Evolutionary conservation across 2,797 vertebrate species (phyloP), one percentile per base, ranked within the genome.

Genomic region (Acanthiza pusilla): DNA sequence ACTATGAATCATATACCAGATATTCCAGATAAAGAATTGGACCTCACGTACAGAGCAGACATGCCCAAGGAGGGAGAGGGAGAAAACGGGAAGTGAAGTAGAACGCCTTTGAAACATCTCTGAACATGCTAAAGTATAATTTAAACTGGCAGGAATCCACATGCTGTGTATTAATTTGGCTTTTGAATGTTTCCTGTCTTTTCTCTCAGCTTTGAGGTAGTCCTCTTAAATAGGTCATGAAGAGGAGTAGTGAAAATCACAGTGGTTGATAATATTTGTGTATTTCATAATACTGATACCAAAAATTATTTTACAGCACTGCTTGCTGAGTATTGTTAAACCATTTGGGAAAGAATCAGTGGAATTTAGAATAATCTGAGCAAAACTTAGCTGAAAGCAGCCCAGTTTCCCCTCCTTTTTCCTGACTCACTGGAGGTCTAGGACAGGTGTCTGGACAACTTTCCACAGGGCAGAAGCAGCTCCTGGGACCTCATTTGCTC

Each of bases 91-190:
- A 88, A 72, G 40, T 75, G 74, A 88, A 76, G 74, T 27, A 71
- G 42, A 94, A 84, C 0, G 1, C 48, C 50, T 95, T 91, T 91
- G 81, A 77, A 94, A 96, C 78, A 18, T 72, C 78, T 93, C 89
- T 58, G 75, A 86, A 92, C 87, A 85, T 2, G 92, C 60, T 78
- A 21, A 77, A 61, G 61, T 43, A 30, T 93, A 93, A 95, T 96
- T 86, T 48, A 45, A 95, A 32, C 32, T 92, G 91, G 85, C 94
- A 84, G 73, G 76, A 42, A 70, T 91, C 73, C 76, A 88, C 0
- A 7, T 29, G 38, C 40, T 61, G 54, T 15, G n/a, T 23, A 51
- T 78, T 81, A 66, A 76, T 67, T 91, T 13, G 4, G 47, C 76
- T 85, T 92, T 75, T 80, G 43, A 66, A 8, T 34, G 75, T 85